phyloP scores from a whole-genome alignment of 2,113 vertebrate species.

The Gobio gobio region DNA sequence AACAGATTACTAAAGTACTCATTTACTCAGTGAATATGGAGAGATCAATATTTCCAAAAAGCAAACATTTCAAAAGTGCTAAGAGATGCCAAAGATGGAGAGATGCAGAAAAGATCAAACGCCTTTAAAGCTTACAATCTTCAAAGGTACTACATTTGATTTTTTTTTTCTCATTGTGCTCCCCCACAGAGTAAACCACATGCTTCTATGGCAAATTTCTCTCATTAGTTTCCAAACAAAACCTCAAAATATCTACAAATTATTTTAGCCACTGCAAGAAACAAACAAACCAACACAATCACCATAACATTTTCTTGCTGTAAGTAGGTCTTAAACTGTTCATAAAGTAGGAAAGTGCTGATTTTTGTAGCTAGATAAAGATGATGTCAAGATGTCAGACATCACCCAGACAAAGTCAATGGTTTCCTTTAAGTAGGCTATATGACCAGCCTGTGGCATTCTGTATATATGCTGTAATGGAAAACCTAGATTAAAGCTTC shows the following conservation, averaged over 20 bases:
- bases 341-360: not conserved
- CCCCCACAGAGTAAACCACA: not conserved
- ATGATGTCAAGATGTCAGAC: not conserved
- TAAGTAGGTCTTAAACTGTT: not conserved
- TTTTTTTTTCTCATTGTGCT: not conserved
- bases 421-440: not conserved
- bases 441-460: not conserved
- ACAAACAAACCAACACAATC: not conserved
- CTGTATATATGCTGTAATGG: not conserved
- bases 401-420: not conserved
- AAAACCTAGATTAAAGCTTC: not conserved
- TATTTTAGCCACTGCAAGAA: not conserved
- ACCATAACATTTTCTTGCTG: not conserved
- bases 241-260: not conserved
- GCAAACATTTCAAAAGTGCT: not conserved
- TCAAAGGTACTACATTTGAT: constrained; percentile 10
- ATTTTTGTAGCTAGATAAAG: not conserved
- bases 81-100: not conserved
- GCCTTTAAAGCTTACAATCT: not conserved
- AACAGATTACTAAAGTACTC: not conserved
- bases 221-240: not conserved
- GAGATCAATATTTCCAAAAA: not conserved
- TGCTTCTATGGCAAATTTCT: not conserved
- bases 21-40: not conserved
- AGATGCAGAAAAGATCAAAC: constrained; percentile 17